Conservation (phyloP, 1,140 invertebrate genomes). For the Forficula auricularia region DNA sequence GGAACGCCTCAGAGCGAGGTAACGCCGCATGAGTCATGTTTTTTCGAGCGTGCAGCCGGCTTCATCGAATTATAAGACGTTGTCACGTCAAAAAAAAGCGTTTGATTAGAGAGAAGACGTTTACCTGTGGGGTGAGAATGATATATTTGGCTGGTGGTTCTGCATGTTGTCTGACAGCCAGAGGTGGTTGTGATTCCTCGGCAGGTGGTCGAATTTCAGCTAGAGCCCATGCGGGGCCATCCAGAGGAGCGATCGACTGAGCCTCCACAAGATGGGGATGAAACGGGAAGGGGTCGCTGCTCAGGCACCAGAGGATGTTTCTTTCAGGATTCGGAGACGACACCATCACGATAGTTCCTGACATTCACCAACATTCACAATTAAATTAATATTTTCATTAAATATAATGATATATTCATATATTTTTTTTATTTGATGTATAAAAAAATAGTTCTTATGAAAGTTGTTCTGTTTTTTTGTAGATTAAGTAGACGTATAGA, state of each 20-base stretch:
- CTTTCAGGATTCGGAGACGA: constrained; percentile 37
- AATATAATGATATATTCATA: too few species aligned
- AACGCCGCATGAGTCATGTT: too few species aligned
- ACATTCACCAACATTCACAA: constrained; percentile 24
- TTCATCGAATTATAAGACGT: too few species aligned
- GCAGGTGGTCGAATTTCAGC: constrained; percentile 33
- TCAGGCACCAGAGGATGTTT: constrained; percentile 52
- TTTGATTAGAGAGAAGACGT: not conserved
- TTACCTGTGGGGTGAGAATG: constrained; percentile 63
- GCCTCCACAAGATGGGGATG: constrained; percentile 48
- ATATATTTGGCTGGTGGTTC: constrained; percentile 59
- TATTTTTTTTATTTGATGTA: too few species aligned
- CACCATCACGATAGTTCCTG: constrained; percentile 48
- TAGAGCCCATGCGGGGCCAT: constrained; percentile 70
- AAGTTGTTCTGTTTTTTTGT: too few species aligned
- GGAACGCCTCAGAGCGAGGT: too few species aligned
- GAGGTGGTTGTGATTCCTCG: constrained; percentile 34
- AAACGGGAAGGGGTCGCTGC: constrained; percentile 45
- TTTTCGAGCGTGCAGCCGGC: too few species aligned
- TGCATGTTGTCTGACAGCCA: constrained; percentile 57
- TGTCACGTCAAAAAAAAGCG: too few species aligned
- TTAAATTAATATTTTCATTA: not conserved
- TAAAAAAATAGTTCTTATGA: too few species aligned
- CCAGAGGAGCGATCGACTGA: constrained; percentile 55
- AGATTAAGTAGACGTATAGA: too few species aligned